Evolutionary conservation across 2,113 vertebrate genomes (phyloP).

Genomic region (Crocuta crocuta): DNA sequence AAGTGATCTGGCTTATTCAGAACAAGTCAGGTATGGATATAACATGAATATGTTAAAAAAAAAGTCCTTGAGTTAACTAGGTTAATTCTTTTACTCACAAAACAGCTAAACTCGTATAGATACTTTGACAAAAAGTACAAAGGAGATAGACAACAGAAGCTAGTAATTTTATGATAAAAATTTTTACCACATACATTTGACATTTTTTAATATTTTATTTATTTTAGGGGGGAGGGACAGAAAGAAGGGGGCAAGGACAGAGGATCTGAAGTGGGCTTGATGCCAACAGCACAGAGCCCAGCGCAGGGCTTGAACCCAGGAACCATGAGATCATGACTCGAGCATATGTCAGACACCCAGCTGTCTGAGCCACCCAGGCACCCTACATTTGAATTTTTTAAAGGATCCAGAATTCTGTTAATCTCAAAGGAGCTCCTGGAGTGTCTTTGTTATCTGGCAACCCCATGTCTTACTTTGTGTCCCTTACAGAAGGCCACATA

Average conservation of each 20-base stretch:
- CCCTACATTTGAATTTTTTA: neutral
- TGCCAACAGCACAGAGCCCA: too few relatives aligned
- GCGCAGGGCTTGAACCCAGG: too few relatives aligned
- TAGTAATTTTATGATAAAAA: neutral
- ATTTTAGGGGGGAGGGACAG: too few relatives aligned
- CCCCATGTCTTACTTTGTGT: neutral
- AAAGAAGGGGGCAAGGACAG: too few relatives aligned
- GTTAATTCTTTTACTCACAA: neutral
- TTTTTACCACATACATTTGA: neutral
- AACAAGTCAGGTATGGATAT: neutral
- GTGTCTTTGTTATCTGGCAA: neutral
- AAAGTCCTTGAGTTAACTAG: neutral
- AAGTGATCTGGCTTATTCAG: neutral
- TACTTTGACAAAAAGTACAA: neutral
- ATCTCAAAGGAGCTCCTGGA: neutral
- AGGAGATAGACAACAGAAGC: neutral
- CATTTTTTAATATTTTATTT: neutral
- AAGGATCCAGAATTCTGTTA: neutral
- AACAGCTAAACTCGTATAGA: neutral
- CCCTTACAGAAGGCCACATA: neutral
- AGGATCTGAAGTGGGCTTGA: too few relatives aligned
- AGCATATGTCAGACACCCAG: too few relatives aligned
- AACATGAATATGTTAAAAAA: neutral
- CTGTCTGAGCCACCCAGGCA: too few relatives aligned
- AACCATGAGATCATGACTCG: too few relatives aligned